Evolutionary conservation across 2,888 invertebrate species (phyloP), one percentile per base, ranked within the genome.

Genomic region (Horisme vitalbata): DNA sequence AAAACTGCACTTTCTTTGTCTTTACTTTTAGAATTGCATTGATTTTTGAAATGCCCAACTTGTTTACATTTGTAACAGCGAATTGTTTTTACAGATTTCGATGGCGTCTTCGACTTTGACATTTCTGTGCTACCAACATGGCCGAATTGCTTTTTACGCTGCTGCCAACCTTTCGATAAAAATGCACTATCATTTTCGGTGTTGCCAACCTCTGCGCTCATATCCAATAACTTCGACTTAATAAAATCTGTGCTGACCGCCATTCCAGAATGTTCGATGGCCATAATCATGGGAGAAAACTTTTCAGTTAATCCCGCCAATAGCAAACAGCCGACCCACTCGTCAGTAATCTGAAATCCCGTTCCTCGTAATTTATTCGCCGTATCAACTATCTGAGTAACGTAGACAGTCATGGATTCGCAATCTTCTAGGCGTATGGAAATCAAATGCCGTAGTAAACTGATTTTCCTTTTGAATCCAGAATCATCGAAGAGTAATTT

Each of bases 1-100:
- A 62, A 63, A n/a, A 57, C 61, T 38, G 61, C 61, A 30, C 36
- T 18, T 32, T 30, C 8, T 21, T 35, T 50, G 13, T n/a, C 35
- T 35, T 14, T 6, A 14, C 32, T 9, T 15, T 15, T 2, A 14
- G 10, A n/a, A 7, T 1, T 8, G 4, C 24, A 27, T 4, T 33
- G 12, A 7, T 33, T 41, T 3, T 8, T 13, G 6, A 12, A 49
- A 21, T 50, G 50, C 4, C 50, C 50, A 0, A 14, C 26, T 10
- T 45, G 28, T 21, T 45, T 45, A 20, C 45, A 45, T 23, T 14
- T 12, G 13, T 27, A 37, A 14, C 37, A 37, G 12, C 5, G 24
- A 4, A 33, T 7, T 7, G 4, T 27, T 15, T 24, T 26, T 9
- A 14, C 14, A 14, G 13, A 6, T 32, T 24, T 41, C 26, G 3